Evolutionary conservation across 2,888 invertebrate species (phyloP), one percentile per base, ranked within the genome.

Genomic region (Drosophila merina): DNA sequence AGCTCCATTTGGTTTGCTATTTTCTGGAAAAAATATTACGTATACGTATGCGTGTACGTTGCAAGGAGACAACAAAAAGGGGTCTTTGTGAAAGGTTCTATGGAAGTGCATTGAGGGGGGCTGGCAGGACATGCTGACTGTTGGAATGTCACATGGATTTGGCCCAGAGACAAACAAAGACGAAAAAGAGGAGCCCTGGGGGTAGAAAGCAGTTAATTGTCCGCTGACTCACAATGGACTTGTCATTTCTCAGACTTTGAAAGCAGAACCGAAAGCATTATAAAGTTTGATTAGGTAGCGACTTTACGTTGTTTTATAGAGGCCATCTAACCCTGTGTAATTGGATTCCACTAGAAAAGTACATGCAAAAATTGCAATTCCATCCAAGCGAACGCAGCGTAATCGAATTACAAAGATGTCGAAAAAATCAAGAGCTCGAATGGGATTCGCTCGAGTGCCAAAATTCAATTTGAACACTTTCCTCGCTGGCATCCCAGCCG

Each of bases 1-100:
- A 85, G 87, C 72, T 64, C 73, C 68, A 87, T 84, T 82, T 84
- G 70, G 72, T 50, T 26, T 69, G 70, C 55, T 69, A 75, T 84
- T 73, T 70, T 70, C 75, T 75, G 66, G 67, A 68, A 66, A 68
- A 66, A 77, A 70, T 75, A 80, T 81, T 70, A 70, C 85, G 76
- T 81, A 87, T 74, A 80, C 78, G 87, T 63, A 67, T 4, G 67
- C 69, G 70, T 12, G 12, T 12, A n/a, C 36, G 36, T 36, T 36
- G 36, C 36, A 36, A 36, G 5, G n/a, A n/a, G 36, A 36, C 36
- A n/a, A 36, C n/a, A 36, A 36, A 36, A n/a, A 36, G 36, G 36
- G 36, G n/a, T 12, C 64, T 51, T 47, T 14, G 48, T 49, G 33
- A 47, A 20, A 51, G 67, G 63, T 52, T 63, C 50, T 49, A 51